These are phyloP conservation scores for Illadopsis cleaveri DNA, from an alignment of 2,113 vertebrate species.

Conservation along the genomic window DNA sequence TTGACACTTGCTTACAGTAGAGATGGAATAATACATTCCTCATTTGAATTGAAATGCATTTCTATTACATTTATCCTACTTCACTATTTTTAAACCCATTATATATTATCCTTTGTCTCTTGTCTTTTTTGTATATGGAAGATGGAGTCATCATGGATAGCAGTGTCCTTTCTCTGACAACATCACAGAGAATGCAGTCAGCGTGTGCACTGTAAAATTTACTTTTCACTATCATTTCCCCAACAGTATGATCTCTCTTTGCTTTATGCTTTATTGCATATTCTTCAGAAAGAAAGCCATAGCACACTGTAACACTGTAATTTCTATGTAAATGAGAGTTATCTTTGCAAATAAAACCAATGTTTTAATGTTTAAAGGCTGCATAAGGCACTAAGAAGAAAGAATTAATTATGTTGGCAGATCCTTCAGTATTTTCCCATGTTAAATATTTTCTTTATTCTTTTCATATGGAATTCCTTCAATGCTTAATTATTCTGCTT, in stretches of 20 bases:
- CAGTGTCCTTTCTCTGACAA: not conserved
- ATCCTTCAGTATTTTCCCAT: not conserved
- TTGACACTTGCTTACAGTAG: not conserved
- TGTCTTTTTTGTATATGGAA: not conserved
- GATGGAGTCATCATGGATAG: not conserved
- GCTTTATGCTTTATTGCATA: not conserved
- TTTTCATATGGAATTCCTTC: not conserved
- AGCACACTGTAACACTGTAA: not conserved
- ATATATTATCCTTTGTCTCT: not conserved
- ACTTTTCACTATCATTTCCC: not conserved
- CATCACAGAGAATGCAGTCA: not conserved
- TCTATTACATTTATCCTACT: not conserved
- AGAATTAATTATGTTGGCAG: not conserved
- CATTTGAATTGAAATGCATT: not conserved
- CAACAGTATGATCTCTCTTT: not conserved
- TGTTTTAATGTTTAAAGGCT: not conserved
- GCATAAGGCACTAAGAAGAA: not conserved
- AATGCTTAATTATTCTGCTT: not conserved
- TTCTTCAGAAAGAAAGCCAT: not conserved
- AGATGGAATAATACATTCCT: not conserved
- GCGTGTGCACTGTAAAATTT: not conserved
- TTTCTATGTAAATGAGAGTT: not conserved
- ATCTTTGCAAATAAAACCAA: not conserved
- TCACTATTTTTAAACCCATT: not conserved
- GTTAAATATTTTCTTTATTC: not conserved